phyloP scores from a whole-genome alignment of 2,797 vertebrate species.

The Lacerta bilineata region DNA sequence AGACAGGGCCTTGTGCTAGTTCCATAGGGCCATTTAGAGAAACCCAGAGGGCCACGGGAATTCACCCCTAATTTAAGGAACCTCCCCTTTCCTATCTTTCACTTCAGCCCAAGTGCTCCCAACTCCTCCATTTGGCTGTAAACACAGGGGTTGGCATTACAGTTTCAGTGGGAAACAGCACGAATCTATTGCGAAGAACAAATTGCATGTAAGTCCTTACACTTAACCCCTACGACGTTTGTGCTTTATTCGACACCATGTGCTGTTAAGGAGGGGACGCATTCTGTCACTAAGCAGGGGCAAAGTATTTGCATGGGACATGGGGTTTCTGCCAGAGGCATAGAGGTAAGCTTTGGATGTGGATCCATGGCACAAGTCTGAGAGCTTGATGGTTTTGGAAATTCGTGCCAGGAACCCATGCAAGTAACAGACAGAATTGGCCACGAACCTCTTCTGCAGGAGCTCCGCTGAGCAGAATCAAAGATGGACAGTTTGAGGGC shows the following conservation, averaged over 20 bases:
- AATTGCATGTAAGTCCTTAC: background rate
- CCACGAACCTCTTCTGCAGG: background rate
- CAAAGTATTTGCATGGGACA: background rate
- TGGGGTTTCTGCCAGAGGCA: background rate
- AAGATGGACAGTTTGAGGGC: no score
- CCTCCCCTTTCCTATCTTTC: background rate
- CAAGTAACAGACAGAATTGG: background rate
- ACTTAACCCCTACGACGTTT: background rate
- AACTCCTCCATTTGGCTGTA: background rate
- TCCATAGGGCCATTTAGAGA: background rate
- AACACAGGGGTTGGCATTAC: background rate
- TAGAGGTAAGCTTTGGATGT: background rate
- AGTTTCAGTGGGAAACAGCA: background rate
- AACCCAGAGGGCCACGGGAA: background rate
- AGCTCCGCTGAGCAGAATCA: background rate
- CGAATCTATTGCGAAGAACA: background rate
- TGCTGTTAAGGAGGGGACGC: slow-evolving; percentile 22
- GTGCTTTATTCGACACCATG: background rate
- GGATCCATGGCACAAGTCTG: background rate
- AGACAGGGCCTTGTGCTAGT: no score
- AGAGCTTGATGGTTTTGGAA: slow-evolving; percentile 34
- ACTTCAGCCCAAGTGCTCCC: background rate
- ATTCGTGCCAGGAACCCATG: slow-evolving; percentile 34
- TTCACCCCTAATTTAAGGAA: background rate
- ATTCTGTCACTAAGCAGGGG: background rate